Evolutionary conservation across 2,888 invertebrate genomes (phyloP), one percentile per base, ranked within the genome.

Genomic region (Pocota personata): DNA sequence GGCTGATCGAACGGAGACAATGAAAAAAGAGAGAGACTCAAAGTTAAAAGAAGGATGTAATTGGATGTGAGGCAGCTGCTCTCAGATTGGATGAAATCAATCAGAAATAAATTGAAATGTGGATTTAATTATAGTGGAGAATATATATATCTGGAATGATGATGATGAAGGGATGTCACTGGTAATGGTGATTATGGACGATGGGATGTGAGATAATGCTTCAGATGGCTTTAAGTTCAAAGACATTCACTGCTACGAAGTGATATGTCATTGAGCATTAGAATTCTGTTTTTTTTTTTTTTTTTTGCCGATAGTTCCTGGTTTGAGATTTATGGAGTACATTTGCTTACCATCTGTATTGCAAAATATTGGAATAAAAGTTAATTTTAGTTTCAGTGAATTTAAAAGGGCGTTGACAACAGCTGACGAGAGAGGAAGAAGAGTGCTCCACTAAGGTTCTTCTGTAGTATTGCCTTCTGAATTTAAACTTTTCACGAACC

Each of bases 71-170:
- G 66, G 78, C 82, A 66, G 77, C 66, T 78, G 72, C 30, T 71
- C 78, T 37, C 21, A 46, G 66, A 83, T 60, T 62, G 67, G 55
- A 83, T 60, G 60, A 72, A 73, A 79, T 73, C 83, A 78, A 78
- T 73, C 73, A 69, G 78, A 48, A 73, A 83, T 83, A 83, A 83
- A 83, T 83, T 83, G 72, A 83, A 78, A 83, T 72, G 66, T 37
- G 60, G 46, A 78, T 83, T 83, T 83, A 78, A 82, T 82, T 82
- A 82, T 50, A 30, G n/a, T n/a, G n/a, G 24, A 24, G 52, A 58
- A 82, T 71, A 66, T 66, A 57, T 55, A 24, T 27, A 27, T 16
- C 57, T 30, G 52, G 24, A 64, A 62, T 52, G 73, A 75, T 55
- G 62, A 73, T 52, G 46, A 46, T 43, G 43, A 32, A 19, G 46